Percentiles rank a stretch among this genome's conserved stretches.
phyloP scores from a whole-genome alignment of 2,888 invertebrate species.

The Drosophila multiciliata region DNA sequence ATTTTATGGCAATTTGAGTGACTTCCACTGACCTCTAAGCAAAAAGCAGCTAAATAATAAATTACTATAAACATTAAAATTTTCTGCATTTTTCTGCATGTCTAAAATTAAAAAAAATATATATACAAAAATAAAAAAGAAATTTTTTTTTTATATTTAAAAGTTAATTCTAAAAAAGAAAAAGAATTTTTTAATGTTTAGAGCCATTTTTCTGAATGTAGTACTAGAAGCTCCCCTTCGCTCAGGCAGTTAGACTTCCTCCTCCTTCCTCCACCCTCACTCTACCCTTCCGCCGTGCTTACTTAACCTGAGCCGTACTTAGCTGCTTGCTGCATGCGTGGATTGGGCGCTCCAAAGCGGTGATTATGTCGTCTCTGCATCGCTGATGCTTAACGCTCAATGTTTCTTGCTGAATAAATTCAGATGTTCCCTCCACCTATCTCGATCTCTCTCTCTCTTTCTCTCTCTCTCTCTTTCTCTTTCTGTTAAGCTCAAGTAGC shows the following conservation, averaged over 20 bases:
- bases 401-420: conserved; percentile 78
- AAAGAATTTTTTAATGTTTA: not conserved
- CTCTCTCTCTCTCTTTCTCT: too few species aligned
- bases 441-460: not conserved
- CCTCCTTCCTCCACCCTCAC: not conserved
- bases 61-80: too few species aligned
- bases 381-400: conserved; percentile 21
- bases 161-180: not conserved
- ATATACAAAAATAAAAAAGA: too few species aligned
- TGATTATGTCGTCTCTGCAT: conserved; percentile 70
- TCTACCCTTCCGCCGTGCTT: conserved; percentile 16
- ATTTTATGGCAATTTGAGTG: too few species aligned
- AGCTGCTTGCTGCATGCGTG: conserved; percentile 62
- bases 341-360: conserved; percentile 70
- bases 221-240: not conserved
- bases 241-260: not conserved
- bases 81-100: too few species aligned
- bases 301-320: conserved; percentile 60
- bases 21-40: too few species aligned
- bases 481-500: conserved; percentile 32
- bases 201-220: not conserved
- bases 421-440: conserved; percentile 35
- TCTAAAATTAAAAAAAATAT: too few species aligned
- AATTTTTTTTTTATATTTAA: not conserved
- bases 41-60: too few species aligned